Evolutionary conservation across 2,888 invertebrate species (phyloP), one percentile per base, ranked within the genome.

Genomic region (Hypomecis atomaria): DNA sequence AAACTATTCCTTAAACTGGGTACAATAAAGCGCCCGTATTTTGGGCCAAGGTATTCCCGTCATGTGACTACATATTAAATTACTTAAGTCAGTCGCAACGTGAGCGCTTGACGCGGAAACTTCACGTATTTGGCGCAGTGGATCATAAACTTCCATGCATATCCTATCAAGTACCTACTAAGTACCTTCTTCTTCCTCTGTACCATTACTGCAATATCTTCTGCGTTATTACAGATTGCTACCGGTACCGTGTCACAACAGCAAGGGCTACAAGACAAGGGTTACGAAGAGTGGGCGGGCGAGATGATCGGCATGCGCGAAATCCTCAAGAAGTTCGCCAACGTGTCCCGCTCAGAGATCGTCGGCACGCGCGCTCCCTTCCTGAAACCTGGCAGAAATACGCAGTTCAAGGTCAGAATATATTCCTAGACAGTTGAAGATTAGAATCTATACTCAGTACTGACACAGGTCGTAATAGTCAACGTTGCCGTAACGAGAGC

Each of bases 261-360:
- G 81, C 95, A 95, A 81, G 97, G 98, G 50, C 93, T 98, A 8
- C 97, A 98, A 89, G 97, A 97, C 87, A 96, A 97, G 86, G 96
- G 96, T 59, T 97, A 97, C 85, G 98, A 98, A 90, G 97, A 97
- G 85, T 98, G 98, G 98, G 96, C 96, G 0, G 97, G 97, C 33
- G 98, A 98, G 90, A 97, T 98, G 97, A 96, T 98, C 76, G 98
- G 98, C 55, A 98, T 98, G 98, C 94, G 97, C 69, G 97, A 97
- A 86, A 97, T 98, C 76, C 92, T 98, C 34, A 94, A 94, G 69
- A 95, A 95, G 79, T 97, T 98, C 82, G 94, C 97, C 8, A 97
- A 97, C 86, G 94, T 98, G 66, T 95, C 97, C 10, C 95, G 95
- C 55, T 95, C 95, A 59, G 97, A 98, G 80, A 95, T 98, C 44